Evolutionary conservation across 2,797 vertebrate genomes (phyloP), one percentile per base, ranked within the genome.

Genomic region (Lutjanus campechanus): DNA sequence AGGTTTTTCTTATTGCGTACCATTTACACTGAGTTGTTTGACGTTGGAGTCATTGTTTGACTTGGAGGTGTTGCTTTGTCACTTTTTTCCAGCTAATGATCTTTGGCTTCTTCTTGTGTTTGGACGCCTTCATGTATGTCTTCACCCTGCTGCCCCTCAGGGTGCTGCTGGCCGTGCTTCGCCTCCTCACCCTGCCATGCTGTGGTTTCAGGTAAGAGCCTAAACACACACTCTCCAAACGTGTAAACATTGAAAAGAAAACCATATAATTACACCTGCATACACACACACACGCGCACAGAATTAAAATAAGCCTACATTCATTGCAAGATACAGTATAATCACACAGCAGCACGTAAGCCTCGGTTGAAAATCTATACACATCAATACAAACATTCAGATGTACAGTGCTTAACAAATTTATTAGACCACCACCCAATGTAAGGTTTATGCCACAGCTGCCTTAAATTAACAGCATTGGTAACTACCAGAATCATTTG

Each of bases 51-150:
- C 8, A 0, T 58, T 20, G 22, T 82, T 70, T 91, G 46, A 85
- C 73, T 60, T 20, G 1, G 20, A 36, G 58, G 16, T 54, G 19
- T 68, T 72, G 41, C 22, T 73, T 4, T 88, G 51, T 87, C 46
- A 75, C 51, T 81, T 61, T 81, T 47, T 47, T 93, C 46, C 93
- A 99, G 98, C 93, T 99, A 93, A 99, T 99, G 98, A 78, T 97
- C 79, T 99, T 99, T 72, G 98, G 98, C 81, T 96, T 98, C 93
- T 99, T 99, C 92, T 93, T 99, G 91, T 99, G 98, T 90, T 95
- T 97, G 92, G 98, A 99, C 54, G 97, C 98, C 19, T 99, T 99
- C 95, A 96, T 99, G 46, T 99, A 99, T 19, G 95, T 99, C 80
- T 98, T 99, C 95, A 99, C 98, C 8, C 95, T 99, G 69, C 97